Evolutionary conservation across 2,888 invertebrate species (phyloP), one percentile per base, ranked within the genome.

Genomic region (Sisyra nigra): DNA sequence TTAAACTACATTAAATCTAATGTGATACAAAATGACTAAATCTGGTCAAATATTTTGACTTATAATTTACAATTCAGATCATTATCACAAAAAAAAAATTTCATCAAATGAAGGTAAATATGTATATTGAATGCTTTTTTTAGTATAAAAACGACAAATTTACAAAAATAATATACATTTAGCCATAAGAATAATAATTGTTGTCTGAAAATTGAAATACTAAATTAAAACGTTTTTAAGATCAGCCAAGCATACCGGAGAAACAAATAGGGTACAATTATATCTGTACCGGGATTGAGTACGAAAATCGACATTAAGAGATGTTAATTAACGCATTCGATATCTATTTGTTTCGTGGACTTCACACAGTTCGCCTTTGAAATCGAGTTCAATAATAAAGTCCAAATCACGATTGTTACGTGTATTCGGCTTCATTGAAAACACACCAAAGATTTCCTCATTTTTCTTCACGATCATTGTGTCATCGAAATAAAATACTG

Each of bases 391-490:
- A 47, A 98, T 79, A 51, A 80, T 80, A 63, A 98, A 97, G 67
- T 99, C 98, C 49, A 98, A 73, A 64, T 98, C 98, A 40, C 98
- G 80, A 65, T 88, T 91, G 66, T 99, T 99, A 47, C 92, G 76
- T 46, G 83, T 84, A 67, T 99, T 99, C 36, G 96, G 97, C 52
- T 84, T 85, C 84, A 97, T 88, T 41, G 80, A 76, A 62, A 98
- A 93, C 6, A 77, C 76, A 18, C 98, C 98, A 41, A 73, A 78
- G 46, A 98, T 80, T 61, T 92, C 92, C 61, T 99, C 98, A 44
- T 81, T 81, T 56, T 91, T 89, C 61, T 96, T 96, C 30, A 91
- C 92, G 2, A 98, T 98, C 71, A 98, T 77, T 57, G 91, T 92
- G 54, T 97, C 93, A 57, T 93, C 87, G 54, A 97, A 81, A 63